Conservation (phyloP, 2,797 vertebrate species). For the Enteromius unitaeniatus region DNA sequence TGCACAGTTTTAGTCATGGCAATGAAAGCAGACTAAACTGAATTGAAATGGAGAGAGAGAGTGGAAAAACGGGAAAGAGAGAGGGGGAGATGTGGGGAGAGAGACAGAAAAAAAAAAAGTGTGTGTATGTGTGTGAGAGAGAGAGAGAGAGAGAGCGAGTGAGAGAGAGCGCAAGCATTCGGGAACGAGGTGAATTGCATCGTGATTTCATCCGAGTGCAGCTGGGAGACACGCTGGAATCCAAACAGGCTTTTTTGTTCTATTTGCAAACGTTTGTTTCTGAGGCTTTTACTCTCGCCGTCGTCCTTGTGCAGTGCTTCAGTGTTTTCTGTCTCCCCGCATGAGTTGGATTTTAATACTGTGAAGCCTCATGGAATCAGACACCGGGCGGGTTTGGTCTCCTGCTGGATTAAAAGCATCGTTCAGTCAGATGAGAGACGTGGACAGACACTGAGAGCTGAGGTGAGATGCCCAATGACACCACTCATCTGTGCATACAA, state of each 20-base stretch:
- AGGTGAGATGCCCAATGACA: constrained; percentile 62
- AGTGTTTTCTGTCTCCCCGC: constrained; percentile 30
- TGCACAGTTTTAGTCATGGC: constrained; percentile 58
- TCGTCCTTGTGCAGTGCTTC: not conserved
- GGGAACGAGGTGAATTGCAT: constrained; percentile 66
- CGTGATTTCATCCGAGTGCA: constrained; percentile 64
- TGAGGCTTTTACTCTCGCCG: not conserved
- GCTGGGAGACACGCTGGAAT: constrained; percentile 44
- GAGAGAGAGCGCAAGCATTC: constrained; percentile 49
- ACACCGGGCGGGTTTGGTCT: constrained; percentile 61
- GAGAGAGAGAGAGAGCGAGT: not conserved
- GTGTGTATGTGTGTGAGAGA: not conserved
- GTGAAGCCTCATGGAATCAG: constrained; percentile 64
- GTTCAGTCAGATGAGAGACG: constrained; percentile 60
- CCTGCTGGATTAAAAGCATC: constrained; percentile 74
- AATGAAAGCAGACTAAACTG: constrained; percentile 72
- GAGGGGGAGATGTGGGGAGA: not conserved
- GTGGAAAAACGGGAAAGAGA: constrained; percentile 15
- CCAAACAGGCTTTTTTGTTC: constrained; percentile 46
- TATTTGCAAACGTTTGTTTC: constrained; percentile 24
- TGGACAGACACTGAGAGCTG: constrained; percentile 58
- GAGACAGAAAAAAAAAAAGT: not conserved
- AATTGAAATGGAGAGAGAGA: constrained; percentile 51
- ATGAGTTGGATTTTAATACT: constrained; percentile 62
- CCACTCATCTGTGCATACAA: not conserved